Base-by-base conservation (phyloP, 2,888 invertebrate species). In the Leistus spinibarbis region DNA sequence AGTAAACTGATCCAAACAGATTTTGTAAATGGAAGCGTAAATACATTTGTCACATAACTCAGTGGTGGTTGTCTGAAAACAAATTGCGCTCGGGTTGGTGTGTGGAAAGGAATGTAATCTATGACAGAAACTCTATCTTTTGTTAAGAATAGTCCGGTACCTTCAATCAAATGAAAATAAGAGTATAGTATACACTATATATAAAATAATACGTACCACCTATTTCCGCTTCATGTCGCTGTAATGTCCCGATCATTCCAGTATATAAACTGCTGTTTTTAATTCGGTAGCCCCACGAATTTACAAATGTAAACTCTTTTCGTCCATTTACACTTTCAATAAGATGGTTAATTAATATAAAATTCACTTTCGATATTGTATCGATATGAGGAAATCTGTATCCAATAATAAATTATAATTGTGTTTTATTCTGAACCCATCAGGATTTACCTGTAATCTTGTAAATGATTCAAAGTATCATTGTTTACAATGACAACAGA, bases 41-140 rank as follows among this genome's bases (percentile, higher is more conserved):
- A 92, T 79, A 93, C 89, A 79, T 92, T 93, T 65, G 88, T 87
- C 3, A 92, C 87, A 71, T 89, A 88, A 0, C 92, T 90, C 0
- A 92, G 85, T 0, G 91, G 89, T 0, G 92, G 92, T 77, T 90
- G 89, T 0, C 90, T 87, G 84, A 92, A 92, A 20, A 92, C 86
- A 80, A 92, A 91, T 24, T 87, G 86, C 0, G 89, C 87, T 0
- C 85, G 85, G 0, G 89, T 88, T 9, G 86, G 85, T 0, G 88
- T 87, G 0, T 89, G 88, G 85, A 88, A 87, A 3, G 89, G 88
- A 7, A 90, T 85, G 81, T 89, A 90, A 79, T 90, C 89, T 0
- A 89, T 83, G 0, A 84, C 80, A 20, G 79, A 78, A 7, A 84
- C 77, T 71, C 86, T 80, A 54, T 85, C 84, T 0, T 78, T 53